Evolutionary conservation across 1,140 invertebrate species (phyloP), one percentile per base, ranked within the genome.

Genomic region (Magallana ariakensis): DNA sequence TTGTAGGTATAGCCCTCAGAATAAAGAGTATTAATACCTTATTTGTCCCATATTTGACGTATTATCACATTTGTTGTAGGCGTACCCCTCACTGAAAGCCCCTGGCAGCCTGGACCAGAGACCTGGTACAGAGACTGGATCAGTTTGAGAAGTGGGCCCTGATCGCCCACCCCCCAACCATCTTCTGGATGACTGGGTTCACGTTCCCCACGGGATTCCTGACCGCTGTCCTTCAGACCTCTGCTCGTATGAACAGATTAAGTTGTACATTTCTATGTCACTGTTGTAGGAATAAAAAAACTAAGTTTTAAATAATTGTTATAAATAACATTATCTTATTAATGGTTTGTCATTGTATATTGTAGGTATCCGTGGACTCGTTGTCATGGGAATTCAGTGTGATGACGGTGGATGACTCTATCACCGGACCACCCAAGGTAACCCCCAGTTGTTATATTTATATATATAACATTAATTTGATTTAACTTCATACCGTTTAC

Each of bases 51-150:
- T 19, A 26, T 19, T 19, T 26, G 22, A 7, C 22, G 22, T 26
- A 26, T 46, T 46, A 46, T 46, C 3, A 46, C 2, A 46, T 46
- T 0, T 46, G 2, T 46, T 46, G 33, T 89, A 95, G 96, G 96
- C 96, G 7, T 97, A 97, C 93, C 96, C 96, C n/a, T 98, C 97
- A 0, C 93, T 97, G 92, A 98, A n/a, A 98, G 94, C 96, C 96
- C 0, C 95, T 98, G 82, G 97, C 97, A 10, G 96, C 97, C 1
- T 98, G 97, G 97, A 97, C 97, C 10, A 95, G 97, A 87, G 97
- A 98, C 95, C 94, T 98, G 87, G 95, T 96, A 19, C 94, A 94
- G 88, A 95, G 97, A 84, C 96, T 98, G 9, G 96, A 96, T 60
- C 96, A 97, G 93, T 96, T 98, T 91, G 88, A 93, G 53, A 95